phyloP scores from a whole-genome alignment of 2,888 invertebrate species.

The Steinernema scapterisci region DNA sequence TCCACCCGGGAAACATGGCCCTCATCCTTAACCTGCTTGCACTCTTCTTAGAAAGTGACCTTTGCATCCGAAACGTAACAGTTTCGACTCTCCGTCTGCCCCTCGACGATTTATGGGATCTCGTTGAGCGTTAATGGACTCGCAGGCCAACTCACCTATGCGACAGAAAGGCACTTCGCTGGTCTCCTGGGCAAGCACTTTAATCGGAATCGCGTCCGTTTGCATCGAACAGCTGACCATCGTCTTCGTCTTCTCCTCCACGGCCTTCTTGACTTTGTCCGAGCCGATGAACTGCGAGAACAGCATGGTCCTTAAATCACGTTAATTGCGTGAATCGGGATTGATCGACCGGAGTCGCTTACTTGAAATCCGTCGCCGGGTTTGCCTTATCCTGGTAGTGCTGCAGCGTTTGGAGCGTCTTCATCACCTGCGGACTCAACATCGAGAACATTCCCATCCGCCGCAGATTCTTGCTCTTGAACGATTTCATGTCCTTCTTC shows the following conservation, averaged over 20 bases:
- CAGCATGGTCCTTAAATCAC: slow-evolving; percentile 12
- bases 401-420: slow-evolving; percentile 14
- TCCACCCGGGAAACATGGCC: neutral
- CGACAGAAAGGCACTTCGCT: slow-evolving; percentile 20
- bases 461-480: slow-evolving; percentile 6
- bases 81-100: neutral
- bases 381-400: slow-evolving; percentile 24
- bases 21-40: neutral
- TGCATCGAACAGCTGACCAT: slow-evolving; percentile 46
- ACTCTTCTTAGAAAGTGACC: slow-evolving; percentile 6
- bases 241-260: slow-evolving; percentile 22
- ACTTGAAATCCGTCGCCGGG: slow-evolving; percentile 16
- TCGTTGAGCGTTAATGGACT: slow-evolving; percentile 3
- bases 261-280: slow-evolving; percentile 22
- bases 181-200: neutral
- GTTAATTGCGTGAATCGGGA: neutral
- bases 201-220: slow-evolving; percentile 39
- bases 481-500: neutral
- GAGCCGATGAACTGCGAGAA: slow-evolving; percentile 21
- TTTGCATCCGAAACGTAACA: neutral
- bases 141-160: slow-evolving; percentile 16
- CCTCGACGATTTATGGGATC: slow-evolving; percentile 22
- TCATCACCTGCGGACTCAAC: slow-evolving; percentile 28
- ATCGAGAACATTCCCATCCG: slow-evolving; percentile 11
- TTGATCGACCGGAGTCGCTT: neutral